Evolutionary conservation across 2,113 vertebrate species (phyloP).

Genomic region (Tinamus guttatus): DNA sequence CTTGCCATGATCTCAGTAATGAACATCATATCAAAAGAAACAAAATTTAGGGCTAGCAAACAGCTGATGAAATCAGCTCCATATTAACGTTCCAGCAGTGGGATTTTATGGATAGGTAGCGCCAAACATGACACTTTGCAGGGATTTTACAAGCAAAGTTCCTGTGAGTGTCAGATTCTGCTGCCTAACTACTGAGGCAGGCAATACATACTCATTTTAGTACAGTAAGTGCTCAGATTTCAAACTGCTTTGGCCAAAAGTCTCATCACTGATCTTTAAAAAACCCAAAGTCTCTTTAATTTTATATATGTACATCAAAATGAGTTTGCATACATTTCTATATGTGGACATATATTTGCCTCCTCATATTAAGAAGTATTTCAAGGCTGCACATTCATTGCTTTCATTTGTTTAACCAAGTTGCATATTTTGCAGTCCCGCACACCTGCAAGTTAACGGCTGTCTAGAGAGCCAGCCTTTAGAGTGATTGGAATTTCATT

Average conservation of each 20-base stretch:
- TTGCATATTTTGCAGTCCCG: neutral
- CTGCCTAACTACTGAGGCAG: neutral
- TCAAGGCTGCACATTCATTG: neutral
- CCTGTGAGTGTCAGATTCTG: neutral
- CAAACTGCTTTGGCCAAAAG: neutral
- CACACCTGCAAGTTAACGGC: constrained; percentile 58
- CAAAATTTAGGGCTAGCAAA: neutral
- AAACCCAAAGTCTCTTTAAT: neutral
- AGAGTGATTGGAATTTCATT: constrained; percentile 60
- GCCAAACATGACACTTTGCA: neutral
- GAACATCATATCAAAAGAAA: neutral
- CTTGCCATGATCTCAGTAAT: neutral
- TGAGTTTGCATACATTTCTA: neutral
- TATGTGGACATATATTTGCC: neutral
- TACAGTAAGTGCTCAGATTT: neutral
- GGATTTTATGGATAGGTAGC: neutral
- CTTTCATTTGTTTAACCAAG: neutral
- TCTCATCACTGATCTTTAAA: neutral
- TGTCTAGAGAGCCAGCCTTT: constrained; percentile 41
- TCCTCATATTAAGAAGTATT: neutral
- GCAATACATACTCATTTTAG: neutral
- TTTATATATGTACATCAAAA: neutral
- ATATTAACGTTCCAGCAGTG: neutral
- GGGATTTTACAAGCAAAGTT: neutral
- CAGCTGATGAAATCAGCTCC: neutral